A percentile compares a stretch with the other conserved stretches of the same genome.
Conservation (phyloP, 2,888 invertebrate genomes). For the Thera obeliscata region DNA sequence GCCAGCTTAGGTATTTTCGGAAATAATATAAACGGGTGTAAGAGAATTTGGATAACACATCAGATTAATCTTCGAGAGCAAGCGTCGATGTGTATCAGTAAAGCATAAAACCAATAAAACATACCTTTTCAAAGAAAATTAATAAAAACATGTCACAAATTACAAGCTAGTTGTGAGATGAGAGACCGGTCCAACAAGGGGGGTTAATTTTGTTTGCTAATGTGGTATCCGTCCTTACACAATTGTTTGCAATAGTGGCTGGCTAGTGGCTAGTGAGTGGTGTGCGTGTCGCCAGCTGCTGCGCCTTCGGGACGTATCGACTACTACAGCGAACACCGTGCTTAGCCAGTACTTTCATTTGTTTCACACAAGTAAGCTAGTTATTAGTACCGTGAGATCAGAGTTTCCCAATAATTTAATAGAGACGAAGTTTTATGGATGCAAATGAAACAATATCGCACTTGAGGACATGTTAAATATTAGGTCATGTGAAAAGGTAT, state of each 20-base stretch:
- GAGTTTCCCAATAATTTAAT: slow-evolving; percentile 75
- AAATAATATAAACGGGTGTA: slow-evolving; percentile 51
- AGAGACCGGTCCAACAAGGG: slow-evolving; percentile 61
- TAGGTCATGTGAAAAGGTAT: slow-evolving; percentile 82
- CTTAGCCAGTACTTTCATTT: slow-evolving; percentile 55
- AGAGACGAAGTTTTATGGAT: slow-evolving; percentile 68
- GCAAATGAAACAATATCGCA: slow-evolving; percentile 79
- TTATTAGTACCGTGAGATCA: slow-evolving; percentile 81
- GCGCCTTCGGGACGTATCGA: slow-evolving; percentile 14
- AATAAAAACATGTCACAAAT: slow-evolving; percentile 83
- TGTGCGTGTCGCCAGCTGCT: slow-evolving; percentile 20
- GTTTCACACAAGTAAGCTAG: slow-evolving; percentile 74
- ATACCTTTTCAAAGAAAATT: slow-evolving; percentile 81
- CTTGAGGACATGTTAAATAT: slow-evolving; percentile 84
- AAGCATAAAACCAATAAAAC: slow-evolving; percentile 80
- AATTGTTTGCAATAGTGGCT: slow-evolving; percentile 82
- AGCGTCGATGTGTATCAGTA: slow-evolving; percentile 70
- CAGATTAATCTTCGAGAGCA: slow-evolving; percentile 67
- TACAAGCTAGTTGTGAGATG: slow-evolving; percentile 70
- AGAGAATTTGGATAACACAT: slow-evolving; percentile 60
- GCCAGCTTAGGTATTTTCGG: slow-evolving; percentile 84
- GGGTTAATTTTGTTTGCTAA: slow-evolving; percentile 70
- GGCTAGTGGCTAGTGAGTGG: slow-evolving; percentile 46
- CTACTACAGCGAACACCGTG: slow-evolving; percentile 47
- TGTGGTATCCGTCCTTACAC: slow-evolving; percentile 83